Evolutionary conservation across 2,888 invertebrate species (phyloP), one percentile per base, ranked within the genome.

Genomic region (Theodoxus fluviatilis): DNA sequence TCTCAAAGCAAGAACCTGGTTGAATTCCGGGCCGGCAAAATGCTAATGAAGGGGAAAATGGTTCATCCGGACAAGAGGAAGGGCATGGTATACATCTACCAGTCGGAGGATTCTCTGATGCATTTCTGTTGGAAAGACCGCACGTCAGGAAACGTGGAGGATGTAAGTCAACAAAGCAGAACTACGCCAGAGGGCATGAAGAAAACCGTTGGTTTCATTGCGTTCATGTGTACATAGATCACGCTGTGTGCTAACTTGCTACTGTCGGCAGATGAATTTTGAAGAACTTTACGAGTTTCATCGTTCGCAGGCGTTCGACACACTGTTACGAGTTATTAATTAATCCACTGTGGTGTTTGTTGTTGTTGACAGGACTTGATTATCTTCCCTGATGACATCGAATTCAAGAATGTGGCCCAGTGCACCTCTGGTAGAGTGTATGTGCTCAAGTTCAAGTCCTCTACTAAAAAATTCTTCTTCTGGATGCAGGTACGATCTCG

Each of bases 121-220:
- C 99, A 99, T 89, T 98, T 99, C 86, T 98, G 98, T 88, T 99
- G 99, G 99, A 98, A 98, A 89, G 98, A 99, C 89, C 92, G 99
- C 64, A 93, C 93, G 59, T 92, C 93, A 61, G 96, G 96, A 68
- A 92, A 93, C 78, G 93, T 96, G 15, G 98, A 98, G 89, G 98
- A 99, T 88, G 92, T 92, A 87, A 88, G 89, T 72, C n/a, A n/a
- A n/a, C n/a, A n/a, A n/a, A n/a, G n/a, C n/a, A n/a, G n/a, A n/a
- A n/a, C n/a, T n/a, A n/a, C n/a, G n/a, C n/a, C n/a, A n/a, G n/a
- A n/a, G n/a, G n/a, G n/a, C n/a, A n/a, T n/a, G n/a, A n/a, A n/a
- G n/a, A n/a, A n/a, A n/a, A n/a, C n/a, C n/a, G n/a, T n/a, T n/a
- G n/a, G n/a, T n/a, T n/a, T n/a, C n/a, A n/a, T n/a, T n/a, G n/a